Conservation (phyloP, 2,888 invertebrate species). For the Hyposoter didymator region DNA sequence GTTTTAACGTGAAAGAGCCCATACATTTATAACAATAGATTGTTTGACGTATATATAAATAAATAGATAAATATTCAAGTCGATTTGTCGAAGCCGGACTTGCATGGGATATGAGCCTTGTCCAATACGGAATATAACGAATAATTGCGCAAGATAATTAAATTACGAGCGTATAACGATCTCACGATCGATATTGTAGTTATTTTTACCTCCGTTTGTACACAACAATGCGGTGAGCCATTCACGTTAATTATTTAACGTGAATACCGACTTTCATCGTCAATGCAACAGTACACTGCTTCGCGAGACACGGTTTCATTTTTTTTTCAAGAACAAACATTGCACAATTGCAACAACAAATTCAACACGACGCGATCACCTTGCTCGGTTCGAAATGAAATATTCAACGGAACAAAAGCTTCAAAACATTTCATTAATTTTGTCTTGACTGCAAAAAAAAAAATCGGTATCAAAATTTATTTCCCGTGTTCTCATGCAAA, state of each 20-base stretch:
- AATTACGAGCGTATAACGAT: constrained; percentile 68
- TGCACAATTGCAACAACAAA: neutral
- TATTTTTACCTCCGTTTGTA: constrained; percentile 39
- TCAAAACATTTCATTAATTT: neutral
- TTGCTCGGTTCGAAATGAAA: neutral
- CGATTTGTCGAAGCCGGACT: constrained; percentile 48
- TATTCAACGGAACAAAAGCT: neutral
- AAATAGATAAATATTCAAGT: constrained; percentile 22
- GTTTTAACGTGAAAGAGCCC: neutral
- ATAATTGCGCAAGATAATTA: constrained; percentile 69
- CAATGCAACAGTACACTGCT: constrained; percentile 3
- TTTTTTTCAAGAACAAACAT: constrained; percentile 25
- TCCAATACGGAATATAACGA: constrained; percentile 44
- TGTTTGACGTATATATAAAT: constrained; percentile 26
- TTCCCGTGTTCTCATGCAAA: neutral
- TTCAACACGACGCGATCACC: neutral
- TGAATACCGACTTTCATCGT: constrained; percentile 45
- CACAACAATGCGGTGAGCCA: constrained; percentile 27
- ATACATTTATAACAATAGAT: neutral
- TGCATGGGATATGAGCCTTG: constrained; percentile 48
- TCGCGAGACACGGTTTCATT: neutral
- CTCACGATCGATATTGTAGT: constrained; percentile 63
- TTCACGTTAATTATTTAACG: constrained; percentile 58
- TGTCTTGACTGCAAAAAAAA: too few relatives aligned
- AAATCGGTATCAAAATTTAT: too few relatives aligned